phyloP scores from a whole-genome alignment of 2,113 vertebrate species.

The Hypanus sabinus region DNA sequence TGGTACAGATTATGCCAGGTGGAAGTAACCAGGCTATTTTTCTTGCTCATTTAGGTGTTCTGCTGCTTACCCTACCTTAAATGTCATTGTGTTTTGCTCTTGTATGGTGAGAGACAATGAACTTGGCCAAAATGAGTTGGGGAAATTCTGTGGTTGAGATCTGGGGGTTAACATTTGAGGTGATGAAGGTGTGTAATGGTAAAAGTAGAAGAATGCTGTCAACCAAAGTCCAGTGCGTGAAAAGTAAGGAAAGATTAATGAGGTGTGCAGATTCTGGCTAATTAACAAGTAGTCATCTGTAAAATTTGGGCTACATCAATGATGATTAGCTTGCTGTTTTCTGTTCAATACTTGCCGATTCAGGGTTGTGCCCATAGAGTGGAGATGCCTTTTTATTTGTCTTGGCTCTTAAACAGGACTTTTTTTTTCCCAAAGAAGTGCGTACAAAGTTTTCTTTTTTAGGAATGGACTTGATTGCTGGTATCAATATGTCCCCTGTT shows the following conservation, averaged over 20 bases:
- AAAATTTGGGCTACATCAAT: neutral
- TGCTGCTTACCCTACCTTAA: neutral
- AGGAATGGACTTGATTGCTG: too few species aligned
- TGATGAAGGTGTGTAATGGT: neutral
- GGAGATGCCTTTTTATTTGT: neutral
- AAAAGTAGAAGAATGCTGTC: neutral
- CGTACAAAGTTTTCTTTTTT: too few species aligned
- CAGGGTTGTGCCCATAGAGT: neutral
- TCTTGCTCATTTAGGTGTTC: too few species aligned
- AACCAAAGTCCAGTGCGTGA: neutral
- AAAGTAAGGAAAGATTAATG: neutral
- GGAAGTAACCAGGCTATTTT: neutral
- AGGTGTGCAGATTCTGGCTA: neutral
- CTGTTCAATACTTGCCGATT: neutral
- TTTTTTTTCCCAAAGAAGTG: too few species aligned
- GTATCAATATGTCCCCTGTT: too few species aligned
- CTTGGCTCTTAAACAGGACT: neutral
- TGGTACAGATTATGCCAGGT: neutral
- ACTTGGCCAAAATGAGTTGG: neutral
- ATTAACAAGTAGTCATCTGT: neutral
- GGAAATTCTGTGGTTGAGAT: neutral
- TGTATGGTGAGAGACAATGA: neutral
- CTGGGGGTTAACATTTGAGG: neutral
- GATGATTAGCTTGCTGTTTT: neutral
- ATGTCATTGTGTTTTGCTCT: neutral